Evolutionary conservation across 1,140 invertebrate species (phyloP).

Genomic region (Anthonomus grandis): DNA sequence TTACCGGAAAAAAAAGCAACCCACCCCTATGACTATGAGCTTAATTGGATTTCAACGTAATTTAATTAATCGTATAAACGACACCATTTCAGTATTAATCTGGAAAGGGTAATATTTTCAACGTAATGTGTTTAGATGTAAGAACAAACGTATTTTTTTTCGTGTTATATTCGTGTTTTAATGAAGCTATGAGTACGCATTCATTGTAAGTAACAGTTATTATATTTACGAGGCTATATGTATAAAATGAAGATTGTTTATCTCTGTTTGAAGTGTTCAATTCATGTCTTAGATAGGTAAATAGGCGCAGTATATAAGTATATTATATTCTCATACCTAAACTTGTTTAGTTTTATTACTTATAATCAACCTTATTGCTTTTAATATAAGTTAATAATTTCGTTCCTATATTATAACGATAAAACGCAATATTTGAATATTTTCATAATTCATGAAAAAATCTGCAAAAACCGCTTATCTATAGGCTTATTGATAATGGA

Average conservation of each 20-base stretch:
- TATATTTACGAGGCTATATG: neutral
- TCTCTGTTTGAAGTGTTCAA: too few relatives aligned
- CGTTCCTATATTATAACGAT: too few relatives aligned
- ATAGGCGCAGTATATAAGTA: neutral
- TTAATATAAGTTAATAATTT: neutral
- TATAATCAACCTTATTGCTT: neutral
- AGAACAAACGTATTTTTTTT: slow-evolving; percentile 11
- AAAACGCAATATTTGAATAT: too few relatives aligned
- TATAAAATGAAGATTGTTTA: neutral
- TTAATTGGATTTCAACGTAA: slow-evolving; percentile 11
- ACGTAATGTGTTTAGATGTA: slow-evolving; percentile 13
- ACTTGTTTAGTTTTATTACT: neutral
- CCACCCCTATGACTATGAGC: too few relatives aligned
- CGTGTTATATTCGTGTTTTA: slow-evolving; percentile 10
- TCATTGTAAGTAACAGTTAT: slow-evolving; percentile 1
- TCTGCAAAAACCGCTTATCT: too few relatives aligned
- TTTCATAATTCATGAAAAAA: too few relatives aligned
- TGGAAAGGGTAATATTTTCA: slow-evolving; percentile 9
- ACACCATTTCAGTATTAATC: neutral
- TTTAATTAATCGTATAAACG: slow-evolving; percentile 12
- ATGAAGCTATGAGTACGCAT: slow-evolving; percentile 10
- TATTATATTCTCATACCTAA: neutral
- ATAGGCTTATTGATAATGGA: too few relatives aligned
- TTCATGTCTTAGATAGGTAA: too few relatives aligned
- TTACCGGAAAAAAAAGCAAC: too few relatives aligned